These are phyloP conservation scores for Zele albiditarsus DNA, from an alignment of 2,888 invertebrate species.

Conservation along the genomic window DNA sequence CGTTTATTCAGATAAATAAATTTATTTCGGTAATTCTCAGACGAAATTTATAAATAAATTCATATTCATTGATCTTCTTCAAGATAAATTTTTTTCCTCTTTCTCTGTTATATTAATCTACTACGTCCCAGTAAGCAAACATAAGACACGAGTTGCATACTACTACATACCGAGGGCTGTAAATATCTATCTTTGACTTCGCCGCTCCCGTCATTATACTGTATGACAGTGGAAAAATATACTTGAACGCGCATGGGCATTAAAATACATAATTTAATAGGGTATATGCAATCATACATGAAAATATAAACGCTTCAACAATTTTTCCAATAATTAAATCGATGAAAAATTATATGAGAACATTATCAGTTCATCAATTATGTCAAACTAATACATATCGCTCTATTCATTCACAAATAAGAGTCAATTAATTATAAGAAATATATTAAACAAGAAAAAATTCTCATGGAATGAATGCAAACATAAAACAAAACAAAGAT, in stretches of 20 bases:
- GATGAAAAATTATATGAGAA: neutral
- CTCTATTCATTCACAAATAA: no score
- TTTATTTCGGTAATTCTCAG: neutral
- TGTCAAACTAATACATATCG: neutral
- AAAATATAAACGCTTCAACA: neutral
- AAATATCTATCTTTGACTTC: slow-evolving; percentile 51
- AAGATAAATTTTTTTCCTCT: neutral
- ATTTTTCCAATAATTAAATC: slow-evolving; percentile 11
- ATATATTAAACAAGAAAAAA: neutral
- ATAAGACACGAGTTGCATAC: slow-evolving; percentile 7
- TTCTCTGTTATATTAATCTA: neutral
- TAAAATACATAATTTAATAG: slow-evolving; percentile 3
- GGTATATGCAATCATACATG: neutral
- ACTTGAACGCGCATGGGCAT: slow-evolving; percentile 16
- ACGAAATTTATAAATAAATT: neutral
- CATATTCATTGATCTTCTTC: neutral
- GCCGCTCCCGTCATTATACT: slow-evolving; percentile 35
- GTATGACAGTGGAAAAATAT: slow-evolving; percentile 31
- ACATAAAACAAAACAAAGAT: slow-evolving; percentile 40
- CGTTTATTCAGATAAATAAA: neutral
- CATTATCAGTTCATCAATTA: neutral
- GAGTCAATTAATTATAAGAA: neutral
- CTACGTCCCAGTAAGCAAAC: slow-evolving; percentile 9
- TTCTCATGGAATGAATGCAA: neutral
- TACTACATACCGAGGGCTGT: slow-evolving; percentile 11